These are phyloP conservation scores for Drosophila merina DNA, from an alignment of 2,888 invertebrate genomes.

Conservation along the genomic window DNA sequence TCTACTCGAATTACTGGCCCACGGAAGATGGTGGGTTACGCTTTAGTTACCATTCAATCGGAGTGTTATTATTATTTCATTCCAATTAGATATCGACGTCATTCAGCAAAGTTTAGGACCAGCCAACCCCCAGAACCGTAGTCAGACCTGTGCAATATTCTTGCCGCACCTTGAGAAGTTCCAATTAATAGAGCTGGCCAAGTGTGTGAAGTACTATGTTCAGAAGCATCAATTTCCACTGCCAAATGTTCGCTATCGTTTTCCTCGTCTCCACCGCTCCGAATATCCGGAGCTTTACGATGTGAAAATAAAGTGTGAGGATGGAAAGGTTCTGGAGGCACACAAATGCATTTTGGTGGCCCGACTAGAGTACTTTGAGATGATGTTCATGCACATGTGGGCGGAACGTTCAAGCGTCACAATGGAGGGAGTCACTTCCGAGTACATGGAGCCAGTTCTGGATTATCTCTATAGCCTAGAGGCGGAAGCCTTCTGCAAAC, in stretches of 20 bases:
- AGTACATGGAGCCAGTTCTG: slow-evolving; percentile 87
- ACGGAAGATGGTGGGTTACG: slow-evolving; percentile 76
- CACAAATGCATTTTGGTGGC: slow-evolving; percentile 93
- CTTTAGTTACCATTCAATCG: background rate
- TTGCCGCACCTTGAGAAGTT: slow-evolving; percentile 76
- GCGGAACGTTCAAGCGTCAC: slow-evolving; percentile 78
- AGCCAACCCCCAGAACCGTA: slow-evolving; percentile 54
- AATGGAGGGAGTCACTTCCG: slow-evolving; percentile 79
- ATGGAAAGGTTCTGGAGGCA: slow-evolving; percentile 86
- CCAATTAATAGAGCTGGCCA: slow-evolving; percentile 76
- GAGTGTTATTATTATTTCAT: background rate
- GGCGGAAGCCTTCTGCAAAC: slow-evolving; percentile 86
- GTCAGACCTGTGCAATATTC: slow-evolving; percentile 72
- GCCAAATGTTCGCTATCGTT: slow-evolving; percentile 60
- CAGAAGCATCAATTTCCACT: slow-evolving; percentile 58
- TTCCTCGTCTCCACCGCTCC: slow-evolving; percentile 84
- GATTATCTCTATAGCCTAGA: slow-evolving; percentile 91
- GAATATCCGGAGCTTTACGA: slow-evolving; percentile 86
- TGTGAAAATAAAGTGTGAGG: slow-evolving; percentile 86
- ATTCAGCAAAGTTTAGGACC: slow-evolving; percentile 80
- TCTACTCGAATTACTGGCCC: slow-evolving; percentile 86
- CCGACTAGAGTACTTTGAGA: slow-evolving; percentile 92
- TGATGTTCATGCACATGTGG: slow-evolving; percentile 93
- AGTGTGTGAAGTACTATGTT: slow-evolving; percentile 68
- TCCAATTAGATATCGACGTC: slow-evolving; percentile 76